A percentile compares a stretch with the other conserved stretches of the same genome.
Evolutionary conservation across 2,888 invertebrate genomes (phyloP).

Genomic region (Aplocera efformata): DNA sequence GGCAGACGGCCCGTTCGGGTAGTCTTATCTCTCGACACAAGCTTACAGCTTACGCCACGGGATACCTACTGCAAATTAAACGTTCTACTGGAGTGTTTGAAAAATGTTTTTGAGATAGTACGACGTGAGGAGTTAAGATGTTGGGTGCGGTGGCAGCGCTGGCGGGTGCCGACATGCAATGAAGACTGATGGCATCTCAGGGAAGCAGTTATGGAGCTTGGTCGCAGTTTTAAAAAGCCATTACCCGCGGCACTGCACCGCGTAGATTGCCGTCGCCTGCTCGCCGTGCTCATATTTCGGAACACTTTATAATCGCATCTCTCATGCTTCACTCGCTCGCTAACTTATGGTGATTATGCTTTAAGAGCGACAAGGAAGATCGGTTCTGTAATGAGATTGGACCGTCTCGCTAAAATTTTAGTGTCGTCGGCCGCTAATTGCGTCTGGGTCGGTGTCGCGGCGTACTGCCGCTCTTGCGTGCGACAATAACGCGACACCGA

Average conservation of each 20-base stretch:
- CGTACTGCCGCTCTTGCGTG: constrained; percentile 19
- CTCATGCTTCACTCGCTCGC: constrained; percentile 75
- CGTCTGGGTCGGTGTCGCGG: constrained; percentile 55
- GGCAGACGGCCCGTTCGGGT: neutral
- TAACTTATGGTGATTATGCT: constrained; percentile 80
- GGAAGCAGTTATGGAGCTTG: constrained; percentile 78
- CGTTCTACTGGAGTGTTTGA: constrained; percentile 46
- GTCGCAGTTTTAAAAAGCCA: constrained; percentile 81
- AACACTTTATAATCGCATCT: constrained; percentile 80
- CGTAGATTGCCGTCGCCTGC: constrained; percentile 65
- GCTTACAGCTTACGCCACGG: constrained; percentile 12
- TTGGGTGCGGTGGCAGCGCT: constrained; percentile 48
- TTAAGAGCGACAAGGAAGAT: constrained; percentile 78
- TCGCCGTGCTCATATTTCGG: constrained; percentile 72
- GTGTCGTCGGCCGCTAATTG: constrained; percentile 76
- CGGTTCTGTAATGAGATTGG: constrained; percentile 78
- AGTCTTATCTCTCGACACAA: constrained; percentile 9
- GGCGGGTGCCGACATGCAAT: constrained; percentile 79
- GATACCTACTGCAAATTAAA: constrained; percentile 37
- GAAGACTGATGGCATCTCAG: constrained; percentile 79
- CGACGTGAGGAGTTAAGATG: constrained; percentile 71
- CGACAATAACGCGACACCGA: constrained; percentile 27
- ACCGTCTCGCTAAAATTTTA: constrained; percentile 77
- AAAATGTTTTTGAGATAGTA: constrained; percentile 57
- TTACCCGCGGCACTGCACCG: constrained; percentile 75